These are phyloP conservation scores for Thera obeliscata DNA, from an alignment of 2,888 invertebrate genomes.

Conservation along the genomic window DNA sequence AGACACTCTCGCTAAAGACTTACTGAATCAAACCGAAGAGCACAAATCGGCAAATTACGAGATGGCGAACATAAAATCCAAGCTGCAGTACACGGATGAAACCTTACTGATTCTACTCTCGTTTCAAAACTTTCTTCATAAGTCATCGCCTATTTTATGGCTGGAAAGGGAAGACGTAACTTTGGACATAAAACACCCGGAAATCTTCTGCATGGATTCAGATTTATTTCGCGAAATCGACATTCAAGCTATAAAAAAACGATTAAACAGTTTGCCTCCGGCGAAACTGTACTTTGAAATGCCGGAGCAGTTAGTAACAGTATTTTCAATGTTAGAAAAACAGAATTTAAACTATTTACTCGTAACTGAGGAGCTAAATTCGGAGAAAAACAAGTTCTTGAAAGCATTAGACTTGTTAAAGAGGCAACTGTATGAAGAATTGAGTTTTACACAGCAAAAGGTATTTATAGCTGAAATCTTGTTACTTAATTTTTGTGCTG, in stretches of 20 bases:
- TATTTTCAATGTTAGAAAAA: slow-evolving; percentile 70
- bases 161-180: slow-evolving; percentile 63
- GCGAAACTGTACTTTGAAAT: slow-evolving; percentile 71
- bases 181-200: slow-evolving; percentile 56
- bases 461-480: slow-evolving; percentile 45
- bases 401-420: slow-evolving; percentile 64
- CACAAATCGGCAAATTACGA: slow-evolving; percentile 72
- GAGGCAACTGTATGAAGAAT: slow-evolving; percentile 57
- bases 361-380: slow-evolving; percentile 71
- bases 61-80: slow-evolving; percentile 71
- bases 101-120: slow-evolving; percentile 71
- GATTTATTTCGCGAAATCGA: slow-evolving; percentile 66
- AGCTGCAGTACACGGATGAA: slow-evolving; percentile 75
- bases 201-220: slow-evolving; percentile 63
- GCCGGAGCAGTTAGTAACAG: slow-evolving; percentile 65
- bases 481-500: no score
- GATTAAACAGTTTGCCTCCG: slow-evolving; percentile 58
- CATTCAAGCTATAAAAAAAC: slow-evolving; percentile 51
- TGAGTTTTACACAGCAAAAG: slow-evolving; percentile 68
- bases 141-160: slow-evolving; percentile 75
- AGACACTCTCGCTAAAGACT: slow-evolving; percentile 69
- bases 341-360: slow-evolving; percentile 78
- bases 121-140: slow-evolving; percentile 74
- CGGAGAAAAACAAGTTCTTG: slow-evolving; percentile 70
- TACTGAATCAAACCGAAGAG: slow-evolving; percentile 69